Evolutionary conservation across 2,797 vertebrate genomes (phyloP).

Genomic region (Amazona finschi): DNA sequence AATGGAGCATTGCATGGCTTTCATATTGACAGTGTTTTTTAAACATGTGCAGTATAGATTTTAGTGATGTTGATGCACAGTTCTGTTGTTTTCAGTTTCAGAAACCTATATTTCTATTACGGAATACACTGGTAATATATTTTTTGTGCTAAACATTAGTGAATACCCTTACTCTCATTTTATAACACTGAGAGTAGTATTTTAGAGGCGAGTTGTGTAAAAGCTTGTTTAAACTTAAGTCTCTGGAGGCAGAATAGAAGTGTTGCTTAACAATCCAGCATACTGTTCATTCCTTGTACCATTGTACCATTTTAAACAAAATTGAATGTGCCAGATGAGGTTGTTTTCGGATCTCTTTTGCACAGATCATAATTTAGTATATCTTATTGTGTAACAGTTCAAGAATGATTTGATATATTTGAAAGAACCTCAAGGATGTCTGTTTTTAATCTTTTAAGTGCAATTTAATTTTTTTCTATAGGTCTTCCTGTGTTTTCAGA

Average conservation of each 20-base stretch:
- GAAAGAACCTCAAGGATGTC: constrained; percentile 65
- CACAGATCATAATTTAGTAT: constrained; percentile 59
- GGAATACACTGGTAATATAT: background rate
- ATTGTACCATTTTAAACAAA: constrained; percentile 55
- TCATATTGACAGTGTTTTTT: background rate
- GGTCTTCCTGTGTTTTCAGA: constrained; percentile 98
- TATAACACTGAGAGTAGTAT: background rate
- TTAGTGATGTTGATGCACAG: background rate
- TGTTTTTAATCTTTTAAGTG: constrained; percentile 75
- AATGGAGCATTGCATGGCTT: background rate
- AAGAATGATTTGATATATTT: constrained; percentile 66
- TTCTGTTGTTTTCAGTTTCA: background rate
- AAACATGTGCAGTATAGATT: background rate
- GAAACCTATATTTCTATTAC: background rate
- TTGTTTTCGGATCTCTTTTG: constrained; percentile 65
- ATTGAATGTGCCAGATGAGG: constrained; percentile 50
- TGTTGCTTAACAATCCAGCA: constrained; percentile 41
- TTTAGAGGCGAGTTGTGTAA: constrained; percentile 29
- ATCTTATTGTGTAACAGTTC: constrained; percentile 72
- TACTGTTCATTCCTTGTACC: constrained; percentile 44
- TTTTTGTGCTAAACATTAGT: constrained; percentile 20
- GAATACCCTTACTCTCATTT: constrained; percentile 51
- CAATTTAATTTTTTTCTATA: constrained; percentile 75
- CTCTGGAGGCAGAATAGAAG: constrained; percentile 46
- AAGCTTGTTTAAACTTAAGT: constrained; percentile 41